Evolutionary conservation across 2,113 vertebrate species (phyloP), one percentile per base, ranked within the genome.

Genomic region (Pelvicachromis taeniatus): DNA sequence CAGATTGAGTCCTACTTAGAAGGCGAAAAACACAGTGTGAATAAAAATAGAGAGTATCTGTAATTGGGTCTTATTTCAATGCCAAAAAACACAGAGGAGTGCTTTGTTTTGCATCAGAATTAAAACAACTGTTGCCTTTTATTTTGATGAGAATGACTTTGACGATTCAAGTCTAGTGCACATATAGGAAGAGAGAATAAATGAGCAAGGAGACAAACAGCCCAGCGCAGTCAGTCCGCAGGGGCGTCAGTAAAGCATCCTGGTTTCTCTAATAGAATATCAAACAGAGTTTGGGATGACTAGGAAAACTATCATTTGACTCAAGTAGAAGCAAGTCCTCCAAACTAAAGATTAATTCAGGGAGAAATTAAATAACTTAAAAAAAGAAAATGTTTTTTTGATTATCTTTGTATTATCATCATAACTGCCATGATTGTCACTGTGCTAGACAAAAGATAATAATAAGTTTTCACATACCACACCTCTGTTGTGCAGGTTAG

Each of bases 31-130:
- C 78, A 68, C 78, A 59, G 73, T 77, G 82, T 35, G 82, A 73
- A 56, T 80, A 81, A 52, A 94, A 33, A 93, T 88, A 73, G 77
- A 59, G 83, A 92, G 85, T 40, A 81, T 48, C 83, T 92, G 89
- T 95, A 93, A 93, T 91, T 94, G 87, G 89, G 55, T 91, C 80
- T 90, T 77, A 80, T 85, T 90, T 87, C 50, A 70, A 81, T 17
- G 80, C 80, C 89, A 86, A 86, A 77, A 55, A 78, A 73, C 50
- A 23, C 73, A 54, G 81, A 81, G 75, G 50, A 55, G 81, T 13
- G 56, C 7, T 56, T 85, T 14, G 80, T 84, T 91, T 88, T 89
- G 91, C 83, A 83, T 89, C 48, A 82, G 80, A 91, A 90, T 87
- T 78, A 56, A 85, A 56, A n/a, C n/a, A 33, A 68, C 12, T 53